These are phyloP conservation scores for Andrena praecox DNA, from an alignment of 2,888 invertebrate species.

Conservation along the genomic window DNA sequence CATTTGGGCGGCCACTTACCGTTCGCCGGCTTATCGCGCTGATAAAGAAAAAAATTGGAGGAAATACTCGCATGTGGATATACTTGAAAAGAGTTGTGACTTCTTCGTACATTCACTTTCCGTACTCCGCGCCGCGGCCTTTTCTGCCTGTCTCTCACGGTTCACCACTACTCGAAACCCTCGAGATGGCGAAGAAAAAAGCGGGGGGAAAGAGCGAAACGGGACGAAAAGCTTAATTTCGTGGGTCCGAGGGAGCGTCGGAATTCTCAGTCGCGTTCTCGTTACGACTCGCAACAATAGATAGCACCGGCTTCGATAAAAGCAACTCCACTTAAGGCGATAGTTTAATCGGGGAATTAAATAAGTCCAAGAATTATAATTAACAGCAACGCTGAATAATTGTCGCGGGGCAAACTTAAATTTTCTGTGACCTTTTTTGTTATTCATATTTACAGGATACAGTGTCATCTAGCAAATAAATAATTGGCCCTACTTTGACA, in stretches of 20 bases:
- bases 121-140: conserved; percentile 12
- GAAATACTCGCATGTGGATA: conserved; percentile 65
- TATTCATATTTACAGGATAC: too few relatives aligned
- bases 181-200: conserved; percentile 34
- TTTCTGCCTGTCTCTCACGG: conserved; percentile 57
- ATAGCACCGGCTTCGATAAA: too few relatives aligned
- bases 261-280: background rate
- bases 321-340: too few relatives aligned
- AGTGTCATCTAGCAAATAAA: too few relatives aligned
- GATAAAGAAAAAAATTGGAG: conserved; percentile 43
- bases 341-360: too few relatives aligned
- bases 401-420: too few relatives aligned
- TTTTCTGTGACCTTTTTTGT: too few relatives aligned
- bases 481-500: too few relatives aligned
- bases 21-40: conserved; percentile 13
- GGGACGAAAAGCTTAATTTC: conserved; percentile 37
- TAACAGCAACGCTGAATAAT: too few relatives aligned
- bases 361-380: too few relatives aligned
- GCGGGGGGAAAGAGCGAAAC: conserved; percentile 41
- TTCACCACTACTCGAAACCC: conserved; percentile 65
- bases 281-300: too few relatives aligned
- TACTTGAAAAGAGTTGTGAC: conserved; percentile 63
- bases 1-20: conserved; percentile 51
- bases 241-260: conserved; percentile 7
- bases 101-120: conserved; percentile 51